Conservation (phyloP, 2,113 vertebrate genomes). For the Eptesicus fuscus region DNA sequence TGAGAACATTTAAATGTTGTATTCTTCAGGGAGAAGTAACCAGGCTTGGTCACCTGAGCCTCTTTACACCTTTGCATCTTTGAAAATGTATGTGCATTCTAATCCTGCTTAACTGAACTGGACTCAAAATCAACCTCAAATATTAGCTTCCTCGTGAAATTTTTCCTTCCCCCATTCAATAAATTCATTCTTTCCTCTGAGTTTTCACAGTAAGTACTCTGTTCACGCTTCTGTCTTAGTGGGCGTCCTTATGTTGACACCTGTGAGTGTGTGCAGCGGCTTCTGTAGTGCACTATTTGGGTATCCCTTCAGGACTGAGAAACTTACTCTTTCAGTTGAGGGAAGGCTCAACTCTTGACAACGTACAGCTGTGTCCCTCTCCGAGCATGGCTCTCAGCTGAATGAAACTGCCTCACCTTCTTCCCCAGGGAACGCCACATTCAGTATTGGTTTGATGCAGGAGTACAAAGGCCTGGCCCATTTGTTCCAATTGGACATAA, state of each 20-base stretch:
- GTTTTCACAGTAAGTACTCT: background rate
- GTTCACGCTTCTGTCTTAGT: background rate
- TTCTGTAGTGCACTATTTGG: background rate
- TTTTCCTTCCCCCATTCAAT: background rate
- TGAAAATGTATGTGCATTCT: background rate
- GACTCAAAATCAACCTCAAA: background rate
- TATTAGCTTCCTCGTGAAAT: background rate
- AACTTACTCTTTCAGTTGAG: background rate
- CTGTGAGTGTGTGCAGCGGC: background rate
- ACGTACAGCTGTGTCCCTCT: background rate
- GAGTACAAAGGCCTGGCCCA: background rate
- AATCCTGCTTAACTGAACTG: background rate
- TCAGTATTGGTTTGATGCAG: slow-evolving; percentile 37
- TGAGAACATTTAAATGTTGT: background rate
- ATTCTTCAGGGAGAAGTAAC: background rate
- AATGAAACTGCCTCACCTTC: background rate
- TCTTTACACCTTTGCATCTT: background rate
- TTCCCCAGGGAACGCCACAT: slow-evolving; percentile 3
- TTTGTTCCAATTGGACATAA: background rate
- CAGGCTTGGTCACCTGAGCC: background rate
- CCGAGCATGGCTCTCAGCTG: background rate
- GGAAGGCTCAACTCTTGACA: slow-evolving; percentile 17
- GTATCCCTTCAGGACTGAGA: background rate
- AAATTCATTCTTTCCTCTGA: background rate
- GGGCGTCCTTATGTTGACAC: background rate